Base-by-base conservation (phyloP, 1,140 invertebrate species). In the Nylanderia fulva region DNA sequence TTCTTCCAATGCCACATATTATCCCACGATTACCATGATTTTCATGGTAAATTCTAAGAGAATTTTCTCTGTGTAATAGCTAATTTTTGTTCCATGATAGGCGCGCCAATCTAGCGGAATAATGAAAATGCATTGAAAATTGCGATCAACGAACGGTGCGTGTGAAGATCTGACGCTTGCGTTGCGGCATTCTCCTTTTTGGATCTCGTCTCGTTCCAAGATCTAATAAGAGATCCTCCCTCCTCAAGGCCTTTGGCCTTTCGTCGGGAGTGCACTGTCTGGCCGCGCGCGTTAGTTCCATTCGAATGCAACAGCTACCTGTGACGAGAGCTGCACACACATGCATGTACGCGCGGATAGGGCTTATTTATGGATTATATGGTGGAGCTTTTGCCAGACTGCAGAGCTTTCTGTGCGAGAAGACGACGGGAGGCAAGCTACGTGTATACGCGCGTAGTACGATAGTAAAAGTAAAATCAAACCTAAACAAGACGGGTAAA, bases 281-380 rank as follows among this genome's bases (percentile, higher is more conserved):
- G 87, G 45, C 69, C 39, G 36, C 63, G 61, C 29, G 21, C 29
- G 24, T 58, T 39, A 18, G 11, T 27, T 29, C 9, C n/a, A 52
- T 39, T 9, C 68, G 72, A 75, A 60, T 5, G 60, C 61, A 54
- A 68, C 48, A 64, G 63, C 76, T 79, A 79, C 76, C 63, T 79
- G 76, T 68, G 48, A 66, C 61, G 54, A 79, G 66, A 79, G 68
- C 45, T 79, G 39, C 68, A 39, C 21, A 33, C 74, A 13, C 83
- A 83, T 76, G 33, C 33, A 56, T 75, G 68, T 79, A 80, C 80
- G 61, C 74, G 72, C 71, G 85, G 86, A 84, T 84, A 83, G 54
- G 66, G 68, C 85, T 93, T 93, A 92, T 93, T 93, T 93, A 92
- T 92, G 91, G 92, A 93, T 91, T 91, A 92, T 89, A 80, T 76